A percentile compares a stretch with the other conserved stretches of the same genome.
These are phyloP conservation scores for Drosophila persimilis DNA, from an alignment of 1,140 invertebrate genomes.

Conservation along the genomic window DNA sequence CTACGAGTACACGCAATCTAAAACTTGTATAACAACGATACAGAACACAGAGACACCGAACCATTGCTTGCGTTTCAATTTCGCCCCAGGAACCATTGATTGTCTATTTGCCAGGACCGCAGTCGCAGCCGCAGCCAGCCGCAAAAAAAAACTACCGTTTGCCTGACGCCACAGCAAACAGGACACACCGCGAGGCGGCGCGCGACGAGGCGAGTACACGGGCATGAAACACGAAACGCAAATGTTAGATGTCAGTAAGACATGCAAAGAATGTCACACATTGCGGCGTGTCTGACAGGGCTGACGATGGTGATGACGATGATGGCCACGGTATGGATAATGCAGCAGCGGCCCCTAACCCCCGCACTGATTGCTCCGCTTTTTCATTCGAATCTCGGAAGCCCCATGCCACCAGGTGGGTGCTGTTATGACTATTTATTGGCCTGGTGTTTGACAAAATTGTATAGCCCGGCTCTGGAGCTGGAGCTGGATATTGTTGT, in stretches of 20 bases:
- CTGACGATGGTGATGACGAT: slow-evolving; percentile 12
- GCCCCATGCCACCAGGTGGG: too few relatives aligned
- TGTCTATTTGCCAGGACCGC: slow-evolving; percentile 45
- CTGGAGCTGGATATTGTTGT: slow-evolving; percentile 21
- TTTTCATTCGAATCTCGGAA: slow-evolving; percentile 19
- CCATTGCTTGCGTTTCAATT: slow-evolving; percentile 66
- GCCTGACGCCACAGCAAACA: slow-evolving; percentile 29
- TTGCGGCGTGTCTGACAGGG: slow-evolving; percentile 45
- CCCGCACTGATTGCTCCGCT: slow-evolving; percentile 33
- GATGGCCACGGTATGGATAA: slow-evolving; percentile 32
- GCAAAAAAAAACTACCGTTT: slow-evolving; percentile 31
- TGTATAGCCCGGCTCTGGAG: slow-evolving; percentile 48
- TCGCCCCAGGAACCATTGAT: slow-evolving; percentile 43
- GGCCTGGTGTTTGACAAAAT: slow-evolving; percentile 70
- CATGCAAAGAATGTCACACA: slow-evolving; percentile 77
- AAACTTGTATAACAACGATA: slow-evolving; percentile 62
- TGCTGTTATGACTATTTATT: slow-evolving; percentile 65
- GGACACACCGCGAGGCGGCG: slow-evolving; percentile 8
- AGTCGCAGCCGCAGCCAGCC: slow-evolving; percentile 1
- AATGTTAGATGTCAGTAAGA: slow-evolving; percentile 78
- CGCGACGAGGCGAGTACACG: background rate
- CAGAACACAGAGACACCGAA: slow-evolving; percentile 1
- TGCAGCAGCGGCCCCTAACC: slow-evolving; percentile 13
- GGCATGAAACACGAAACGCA: slow-evolving; percentile 72
- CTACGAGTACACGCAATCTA: slow-evolving; percentile 62